Evolutionary conservation across 2,888 invertebrate species (phyloP), one percentile per base, ranked within the genome.

Genomic region (Drosophila birchii): DNA sequence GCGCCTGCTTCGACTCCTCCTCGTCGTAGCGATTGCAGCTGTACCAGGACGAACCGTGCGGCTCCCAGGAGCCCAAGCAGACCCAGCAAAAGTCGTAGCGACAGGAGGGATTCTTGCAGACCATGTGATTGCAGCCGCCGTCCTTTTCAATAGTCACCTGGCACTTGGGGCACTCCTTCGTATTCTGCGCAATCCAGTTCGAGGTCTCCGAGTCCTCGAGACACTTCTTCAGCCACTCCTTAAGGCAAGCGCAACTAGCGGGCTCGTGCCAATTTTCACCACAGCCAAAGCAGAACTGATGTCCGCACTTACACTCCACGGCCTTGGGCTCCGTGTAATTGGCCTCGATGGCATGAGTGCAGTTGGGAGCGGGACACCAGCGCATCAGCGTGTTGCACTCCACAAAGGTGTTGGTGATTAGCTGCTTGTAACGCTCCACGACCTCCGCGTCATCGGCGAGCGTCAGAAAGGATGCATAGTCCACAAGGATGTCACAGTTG

Each of bases 71-170:
- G 16, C 99, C 99, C 73, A 99, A 95, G 92, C 99, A 99, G 39
- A 99, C 98, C 99, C 99, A 99, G 93, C 99, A 99, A 93, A 99
- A 99, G 93, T 99, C 99, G 55, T 97, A 96, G 93, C 97, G 97
- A 93, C 99, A 99, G 92, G 96, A 97, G 93, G 97, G 97, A 94
- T 99, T 99, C 94, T 98, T 99, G 94, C 99, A 99, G 47, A 93
- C 97, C 99, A 99, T 99, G 93, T 99, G 99, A 94, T 99, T 99
- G 93, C 99, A 99, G 43, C 99, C 99, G 70, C 99, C 99, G 92
- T 99, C 98, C 92, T 97, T 97, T 91, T 98, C 97, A 85, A 98
- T 97, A 5, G 97, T 97, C 64, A 98, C 98, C 92, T 98, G 98
- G 93, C 99, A 99, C 92, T 97, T 97, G 43, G 99, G 99, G 92